Evolutionary conservation across 1,140 invertebrate genomes (phyloP), one percentile per base, ranked within the genome.

Genomic region (Macrobrachium nipponense): DNA sequence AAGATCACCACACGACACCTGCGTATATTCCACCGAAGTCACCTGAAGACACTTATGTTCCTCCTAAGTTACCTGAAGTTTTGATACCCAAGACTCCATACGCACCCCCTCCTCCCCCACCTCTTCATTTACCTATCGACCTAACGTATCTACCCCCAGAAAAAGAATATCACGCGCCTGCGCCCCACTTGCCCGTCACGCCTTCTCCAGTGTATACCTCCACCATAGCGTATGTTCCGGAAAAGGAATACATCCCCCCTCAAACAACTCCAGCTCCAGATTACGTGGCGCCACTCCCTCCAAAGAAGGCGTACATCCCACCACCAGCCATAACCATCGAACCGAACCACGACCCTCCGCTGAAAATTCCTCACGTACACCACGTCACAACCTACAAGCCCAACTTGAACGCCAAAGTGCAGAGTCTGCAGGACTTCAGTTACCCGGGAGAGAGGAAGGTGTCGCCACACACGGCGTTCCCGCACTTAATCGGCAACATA

Each of bases 331-430:
- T 43, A 10, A 11, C 80, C 10, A 17, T 17, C 66, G 58, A 23
- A 51, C 80, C 8, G 43, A 58, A n/a, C 27, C 84, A 80, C 27
- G 60, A 61, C 51, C 20, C 58, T 20, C 27, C n/a, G 15, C 43
- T 59, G 44, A 44, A 23, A 14, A 73, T 44, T 43, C 51, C 51
- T 23, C 23, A 7, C 14, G 23, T 12, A 14, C 18, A 12, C 0
- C 59, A 58, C 20, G 75, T 78, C 59, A 81, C 87, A 43, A 86
- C 83, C 66, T 86, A 86, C 73, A 88, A 84, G 43, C 87, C 82
- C 1, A 44, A 23, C 11, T 51, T 78, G 8, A 44, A 77, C 18
- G 27, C 73, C 23, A 62, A 86, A 27, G 18, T 82, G 4, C 44
- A 78, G n/a, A 73, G 60, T 17, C 72, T 86, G 8, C 78, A 88